These are phyloP conservation scores for Eilema griseolum DNA, from an alignment of 2,888 invertebrate genomes.

Conservation along the genomic window DNA sequence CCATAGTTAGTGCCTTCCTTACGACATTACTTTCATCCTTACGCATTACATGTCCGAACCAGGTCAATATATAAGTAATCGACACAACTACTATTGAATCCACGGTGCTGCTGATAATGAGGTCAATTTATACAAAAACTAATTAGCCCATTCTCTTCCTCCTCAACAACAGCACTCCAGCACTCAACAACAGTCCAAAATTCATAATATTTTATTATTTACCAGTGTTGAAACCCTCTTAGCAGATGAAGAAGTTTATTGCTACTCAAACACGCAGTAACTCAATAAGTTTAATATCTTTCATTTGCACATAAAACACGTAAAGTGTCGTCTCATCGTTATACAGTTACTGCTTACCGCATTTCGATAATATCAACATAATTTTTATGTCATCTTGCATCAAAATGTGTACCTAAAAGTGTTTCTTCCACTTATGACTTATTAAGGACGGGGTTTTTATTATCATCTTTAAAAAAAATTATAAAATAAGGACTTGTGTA, in stretches of 20 bases:
- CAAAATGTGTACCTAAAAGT: neutral
- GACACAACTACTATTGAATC: too few relatives aligned
- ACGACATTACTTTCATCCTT: too few relatives aligned
- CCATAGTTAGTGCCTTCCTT: too few relatives aligned
- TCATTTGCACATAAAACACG: constrained; percentile 1
- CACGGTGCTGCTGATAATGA: too few relatives aligned
- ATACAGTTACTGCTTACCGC: neutral
- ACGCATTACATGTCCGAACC: too few relatives aligned
- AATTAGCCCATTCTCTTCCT: neutral
- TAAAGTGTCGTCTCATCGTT: neutral
- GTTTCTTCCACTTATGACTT: too few relatives aligned
- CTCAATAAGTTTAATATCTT: neutral
- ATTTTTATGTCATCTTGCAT: constrained; percentile 2
- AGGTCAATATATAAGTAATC: too few relatives aligned
- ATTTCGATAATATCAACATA: neutral
- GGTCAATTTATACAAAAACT: neutral
- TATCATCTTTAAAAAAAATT: too few relatives aligned
- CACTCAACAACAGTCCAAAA: neutral
- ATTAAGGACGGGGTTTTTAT: too few relatives aligned
- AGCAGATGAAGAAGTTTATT: neutral
- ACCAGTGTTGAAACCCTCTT: neutral
- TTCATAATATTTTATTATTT: neutral
- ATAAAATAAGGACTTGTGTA: too few relatives aligned
- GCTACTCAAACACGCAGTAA: neutral
- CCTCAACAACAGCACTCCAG: too few relatives aligned